Percentiles rank a stretch among this genome's conserved stretches.
Conservation (phyloP, 2,113 vertebrate genomes). For the Dicentrarchus labrax region DNA sequence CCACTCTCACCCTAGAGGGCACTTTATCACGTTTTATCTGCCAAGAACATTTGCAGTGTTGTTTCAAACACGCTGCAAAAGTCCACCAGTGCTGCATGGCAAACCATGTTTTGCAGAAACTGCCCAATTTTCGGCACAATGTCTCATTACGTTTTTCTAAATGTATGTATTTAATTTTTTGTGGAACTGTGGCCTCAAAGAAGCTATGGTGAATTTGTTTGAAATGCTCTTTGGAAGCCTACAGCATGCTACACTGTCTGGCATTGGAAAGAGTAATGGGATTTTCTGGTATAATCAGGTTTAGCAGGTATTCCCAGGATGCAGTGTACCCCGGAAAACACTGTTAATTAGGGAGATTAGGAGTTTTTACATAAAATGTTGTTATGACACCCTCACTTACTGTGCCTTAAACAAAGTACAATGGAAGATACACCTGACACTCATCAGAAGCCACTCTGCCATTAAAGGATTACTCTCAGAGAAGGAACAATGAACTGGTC, state of each 20-base stretch:
- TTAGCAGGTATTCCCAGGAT: slow-evolving; percentile 41
- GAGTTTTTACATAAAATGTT: slow-evolving; percentile 27
- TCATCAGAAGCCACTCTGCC: neutral
- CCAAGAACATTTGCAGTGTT: no score
- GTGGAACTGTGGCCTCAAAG: slow-evolving; percentile 24
- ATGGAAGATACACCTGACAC: neutral
- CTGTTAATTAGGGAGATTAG: slow-evolving; percentile 49
- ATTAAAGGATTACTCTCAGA: slow-evolving; percentile 7
- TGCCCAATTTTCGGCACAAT: neutral
- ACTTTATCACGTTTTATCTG: no score
- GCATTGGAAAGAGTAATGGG: slow-evolving; percentile 48
- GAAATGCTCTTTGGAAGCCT: slow-evolving; percentile 7
- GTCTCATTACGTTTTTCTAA: slow-evolving; percentile 11
- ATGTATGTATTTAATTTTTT: slow-evolving; percentile 18
- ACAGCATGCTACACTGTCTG: slow-evolving; percentile 18
- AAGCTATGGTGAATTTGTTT: slow-evolving; percentile 27
- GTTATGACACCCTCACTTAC: slow-evolving; percentile 25
- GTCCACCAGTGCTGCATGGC: neutral
- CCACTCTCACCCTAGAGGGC: no score
- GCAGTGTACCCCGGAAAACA: slow-evolving; percentile 25
- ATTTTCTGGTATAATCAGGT: slow-evolving; percentile 62
- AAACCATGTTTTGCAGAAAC: neutral
- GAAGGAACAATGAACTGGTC: slow-evolving; percentile 7
- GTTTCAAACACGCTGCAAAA: no score
- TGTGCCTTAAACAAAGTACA: slow-evolving; percentile 19